Percentiles rank a stretch among this genome's conserved stretches.
Evolutionary conservation across 2,888 invertebrate genomes (phyloP).

Genomic region (Anthophora plumipes): DNA sequence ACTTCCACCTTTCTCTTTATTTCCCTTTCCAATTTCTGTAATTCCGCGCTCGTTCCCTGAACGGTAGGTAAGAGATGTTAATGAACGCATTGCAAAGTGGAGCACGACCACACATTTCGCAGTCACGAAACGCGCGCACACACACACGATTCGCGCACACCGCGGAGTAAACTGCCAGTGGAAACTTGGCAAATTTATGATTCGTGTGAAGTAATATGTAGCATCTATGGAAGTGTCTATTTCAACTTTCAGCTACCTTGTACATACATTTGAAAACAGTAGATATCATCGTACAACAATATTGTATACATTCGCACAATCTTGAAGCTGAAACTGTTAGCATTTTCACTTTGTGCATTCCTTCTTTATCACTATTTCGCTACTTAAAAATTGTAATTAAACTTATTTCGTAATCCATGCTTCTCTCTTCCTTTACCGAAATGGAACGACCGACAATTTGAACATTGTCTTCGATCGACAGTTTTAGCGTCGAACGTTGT

Average conservation of each 20-base stretch:
- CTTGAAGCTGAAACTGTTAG: no score
- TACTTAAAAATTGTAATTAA: no score
- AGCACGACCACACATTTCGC: constrained; percentile 54
- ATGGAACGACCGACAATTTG: no score
- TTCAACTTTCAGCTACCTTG: neutral
- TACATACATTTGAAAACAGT: neutral
- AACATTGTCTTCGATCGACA: no score
- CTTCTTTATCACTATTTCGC: no score
- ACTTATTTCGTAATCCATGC: no score
- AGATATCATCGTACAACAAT: no score
- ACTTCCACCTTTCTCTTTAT: constrained; percentile 64
- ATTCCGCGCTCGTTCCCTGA: constrained; percentile 54
- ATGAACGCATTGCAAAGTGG: constrained; percentile 62
- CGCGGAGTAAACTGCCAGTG: constrained; percentile 12
- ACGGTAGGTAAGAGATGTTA: constrained; percentile 54
- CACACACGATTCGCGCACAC: constrained; percentile 54
- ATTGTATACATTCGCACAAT: no score
- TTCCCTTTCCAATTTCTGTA: constrained; percentile 64
- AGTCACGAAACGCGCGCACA: constrained; percentile 19
- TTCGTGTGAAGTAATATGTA: neutral
- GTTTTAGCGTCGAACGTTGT: neutral
- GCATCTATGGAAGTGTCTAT: neutral
- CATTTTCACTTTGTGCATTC: no score
- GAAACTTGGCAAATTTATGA: neutral
- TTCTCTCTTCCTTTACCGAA: no score